These are phyloP conservation scores for Drosophila tropicalis DNA, from an alignment of 1,140 invertebrate genomes.

Conservation along the genomic window DNA sequence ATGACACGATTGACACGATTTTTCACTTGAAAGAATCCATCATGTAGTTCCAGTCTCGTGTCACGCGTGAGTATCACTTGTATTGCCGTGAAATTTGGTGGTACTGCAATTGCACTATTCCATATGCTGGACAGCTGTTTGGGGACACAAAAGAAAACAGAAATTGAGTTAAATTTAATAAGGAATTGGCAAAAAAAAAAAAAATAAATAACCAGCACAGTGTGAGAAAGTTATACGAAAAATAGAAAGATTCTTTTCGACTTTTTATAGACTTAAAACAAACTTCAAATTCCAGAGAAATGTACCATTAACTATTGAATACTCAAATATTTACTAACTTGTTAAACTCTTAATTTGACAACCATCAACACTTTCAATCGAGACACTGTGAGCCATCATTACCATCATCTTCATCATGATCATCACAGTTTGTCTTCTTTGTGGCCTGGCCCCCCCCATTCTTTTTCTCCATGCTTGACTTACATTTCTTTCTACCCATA, in stretches of 20 bases:
- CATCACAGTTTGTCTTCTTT: background rate
- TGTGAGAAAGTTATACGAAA: no score
- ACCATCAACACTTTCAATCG: background rate
- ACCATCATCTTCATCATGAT: background rate
- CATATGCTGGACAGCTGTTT: conserved; percentile 47
- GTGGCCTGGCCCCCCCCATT: background rate
- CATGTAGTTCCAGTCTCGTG: conserved; percentile 47
- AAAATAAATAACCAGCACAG: background rate
- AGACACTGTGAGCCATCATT: background rate
- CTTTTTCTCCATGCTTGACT: conserved; percentile 65
- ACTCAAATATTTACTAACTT: no score
- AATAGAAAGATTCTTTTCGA: no score
- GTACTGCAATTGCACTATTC: conserved; percentile 40
- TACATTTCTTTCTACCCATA: conserved; percentile 58
- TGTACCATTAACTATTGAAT: no score
- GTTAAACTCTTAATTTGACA: no score
- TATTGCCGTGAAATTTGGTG: conserved; percentile 40
- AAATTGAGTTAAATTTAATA: background rate
- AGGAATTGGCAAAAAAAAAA: background rate
- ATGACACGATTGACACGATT: conserved; percentile 68
- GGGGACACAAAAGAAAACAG: background rate
- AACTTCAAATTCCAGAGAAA: no score
- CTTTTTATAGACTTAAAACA: no score
- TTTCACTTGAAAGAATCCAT: conserved; percentile 50
- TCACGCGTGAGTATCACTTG: conserved; percentile 39